Base-by-base conservation (phyloP, 2,888 invertebrate species). In the Nipponacmea schrenckii region DNA sequence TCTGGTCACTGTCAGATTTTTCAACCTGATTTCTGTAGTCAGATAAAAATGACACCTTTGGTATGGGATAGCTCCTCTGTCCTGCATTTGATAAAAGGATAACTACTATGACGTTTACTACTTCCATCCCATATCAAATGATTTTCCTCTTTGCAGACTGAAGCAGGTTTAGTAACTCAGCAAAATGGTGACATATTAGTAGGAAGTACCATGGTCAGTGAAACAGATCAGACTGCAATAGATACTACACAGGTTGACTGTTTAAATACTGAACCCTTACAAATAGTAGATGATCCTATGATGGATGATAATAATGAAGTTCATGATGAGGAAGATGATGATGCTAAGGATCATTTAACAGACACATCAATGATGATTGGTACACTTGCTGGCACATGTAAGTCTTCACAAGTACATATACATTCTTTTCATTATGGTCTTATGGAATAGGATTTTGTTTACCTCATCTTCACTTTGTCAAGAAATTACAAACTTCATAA, bases 231-330 rank as follows among this genome's bases (percentile, higher is more conserved):
- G 12, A 56, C 56, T 24, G 15, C 24, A 8, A 56, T 56, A 24
- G 56, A 56, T 20, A 15, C 56, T 24, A 24, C 56, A 12, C 56
- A 56, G 8, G 56, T 56, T 24, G 56, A 56, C 8, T 56, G 24
- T 56, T 24, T 56, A 56, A 24, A 14, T 56, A 24, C 56, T 56
- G 24, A 20, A 56, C 56, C 56, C 20, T 24, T 56, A 24, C 56
- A 56, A 24, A 56, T 56, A 24, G 56, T 56, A 56, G 56, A 56
- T 56, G 56, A 56, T 24, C 20, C 56, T 24, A 56, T 56, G 24
- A 56, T 56, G 56, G 56, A 56, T 24, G 56, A 56, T 24, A 24
- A 24, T 24, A 14, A 20, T 20, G 20, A 20, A 3, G 20, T 56
- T 24, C 56, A 56, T 24, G 20, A 10, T 39, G 56, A 56, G 14